Evolutionary conservation across 2,797 vertebrate species (phyloP).

Genomic region (Novumbra hubbsi): DNA sequence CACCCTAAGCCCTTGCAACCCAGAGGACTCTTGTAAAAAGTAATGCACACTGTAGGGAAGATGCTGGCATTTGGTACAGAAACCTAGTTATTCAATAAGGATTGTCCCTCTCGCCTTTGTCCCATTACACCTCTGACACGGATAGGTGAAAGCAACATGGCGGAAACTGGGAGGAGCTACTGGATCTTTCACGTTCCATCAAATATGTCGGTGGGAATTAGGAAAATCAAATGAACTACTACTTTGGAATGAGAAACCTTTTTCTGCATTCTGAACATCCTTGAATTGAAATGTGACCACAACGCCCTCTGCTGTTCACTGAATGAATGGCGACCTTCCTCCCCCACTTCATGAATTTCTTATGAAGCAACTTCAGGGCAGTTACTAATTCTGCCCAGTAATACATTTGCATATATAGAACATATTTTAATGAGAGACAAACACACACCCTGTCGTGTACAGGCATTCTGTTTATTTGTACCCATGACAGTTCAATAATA

Average conservation of each 20-base stretch:
- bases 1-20: neutral
- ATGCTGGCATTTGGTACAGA: neutral
- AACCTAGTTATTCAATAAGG: neutral
- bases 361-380: neutral
- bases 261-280: neutral
- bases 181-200: neutral
- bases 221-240: neutral
- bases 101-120: neutral
- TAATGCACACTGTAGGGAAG: neutral
- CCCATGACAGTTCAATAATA: constrained; percentile 51
- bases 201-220: neutral
- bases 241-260: neutral
- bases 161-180: neutral
- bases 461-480: constrained; percentile 70
- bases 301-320: constrained; percentile 40
- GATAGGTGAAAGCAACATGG: no score
- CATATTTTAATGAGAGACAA: neutral
- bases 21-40: neutral
- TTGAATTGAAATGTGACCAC: neutral
- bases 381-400: neutral
- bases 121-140: neutral
- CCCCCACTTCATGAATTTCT: neutral
- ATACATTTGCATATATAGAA: neutral
- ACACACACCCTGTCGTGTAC: constrained; percentile 6
- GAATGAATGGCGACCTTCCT: neutral